Conservation (phyloP, 2,797 vertebrate genomes). For the Xenentodon cancila region DNA sequence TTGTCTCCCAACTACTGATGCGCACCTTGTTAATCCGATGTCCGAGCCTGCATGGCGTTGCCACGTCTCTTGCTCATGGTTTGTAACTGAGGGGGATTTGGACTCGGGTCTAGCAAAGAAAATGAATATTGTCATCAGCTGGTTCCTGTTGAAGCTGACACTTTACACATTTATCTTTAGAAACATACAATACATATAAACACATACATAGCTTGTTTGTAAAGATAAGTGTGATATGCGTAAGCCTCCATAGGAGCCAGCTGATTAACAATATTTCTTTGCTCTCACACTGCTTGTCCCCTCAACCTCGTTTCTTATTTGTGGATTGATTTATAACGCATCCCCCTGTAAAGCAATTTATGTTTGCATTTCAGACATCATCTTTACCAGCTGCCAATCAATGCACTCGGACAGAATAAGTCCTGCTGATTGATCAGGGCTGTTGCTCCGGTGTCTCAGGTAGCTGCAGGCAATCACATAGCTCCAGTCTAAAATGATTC, state of each 20-base stretch:
- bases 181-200: too few relatives aligned
- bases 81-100: too few relatives aligned
- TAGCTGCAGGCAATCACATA: conserved; percentile 35
- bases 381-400: conserved; percentile 36
- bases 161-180: too few relatives aligned
- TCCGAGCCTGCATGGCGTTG: too few relatives aligned
- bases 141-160: too few relatives aligned
- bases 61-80: too few relatives aligned
- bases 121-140: too few relatives aligned
- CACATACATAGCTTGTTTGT: too few relatives aligned
- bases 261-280: conserved; percentile 21
- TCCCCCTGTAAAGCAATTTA: conserved; percentile 38
- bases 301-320: conserved; percentile 10
- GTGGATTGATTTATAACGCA: conserved; percentile 24
- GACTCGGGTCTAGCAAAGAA: too few relatives aligned
- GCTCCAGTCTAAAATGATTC: conserved; percentile 44
- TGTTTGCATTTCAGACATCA: conserved; percentile 40
- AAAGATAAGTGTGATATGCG: too few relatives aligned
- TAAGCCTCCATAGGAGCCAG: not conserved
- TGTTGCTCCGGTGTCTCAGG: conserved; percentile 1
- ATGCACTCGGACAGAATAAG: conserved; percentile 19
- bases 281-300: conserved; percentile 2
- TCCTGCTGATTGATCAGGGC: conserved; percentile 5
- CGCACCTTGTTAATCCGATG: too few relatives aligned
- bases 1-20: too few relatives aligned